phyloP scores from a whole-genome alignment of 2,888 invertebrate species.

The Cryptocephalus primarius region DNA sequence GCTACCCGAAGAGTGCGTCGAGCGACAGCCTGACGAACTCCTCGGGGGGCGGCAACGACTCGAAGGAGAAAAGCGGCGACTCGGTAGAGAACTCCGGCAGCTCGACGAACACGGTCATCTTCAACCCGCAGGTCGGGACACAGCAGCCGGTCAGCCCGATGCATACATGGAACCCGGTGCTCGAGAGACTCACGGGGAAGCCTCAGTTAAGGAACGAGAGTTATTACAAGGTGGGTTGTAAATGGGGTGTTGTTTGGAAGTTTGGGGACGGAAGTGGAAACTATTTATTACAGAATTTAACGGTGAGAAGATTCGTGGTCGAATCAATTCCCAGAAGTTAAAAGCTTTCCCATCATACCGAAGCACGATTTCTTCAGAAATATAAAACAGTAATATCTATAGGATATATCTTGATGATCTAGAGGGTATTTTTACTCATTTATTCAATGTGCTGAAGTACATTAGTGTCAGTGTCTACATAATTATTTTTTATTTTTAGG shows the following conservation, averaged over 20 bases:
- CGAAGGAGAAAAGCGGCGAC: slow-evolving; percentile 12
- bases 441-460: too few species aligned
- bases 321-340: too few species aligned
- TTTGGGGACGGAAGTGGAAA: background rate
- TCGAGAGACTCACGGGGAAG: slow-evolving; percentile 69
- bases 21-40: slow-evolving; percentile 30
- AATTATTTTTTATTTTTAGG: slow-evolving; percentile 25
- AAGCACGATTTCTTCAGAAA: too few species aligned
- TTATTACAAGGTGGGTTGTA: slow-evolving; percentile 67
- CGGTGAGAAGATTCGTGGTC: too few species aligned
- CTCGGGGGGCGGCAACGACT: slow-evolving; percentile 5
- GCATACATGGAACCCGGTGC: slow-evolving; percentile 76
- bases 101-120: slow-evolving; percentile 43
- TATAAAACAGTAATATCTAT: too few species aligned
- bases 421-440: too few species aligned
- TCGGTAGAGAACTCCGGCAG: slow-evolving; percentile 38
- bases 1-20: slow-evolving; percentile 16
- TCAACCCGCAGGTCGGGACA: slow-evolving; percentile 32
- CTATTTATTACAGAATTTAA: background rate
- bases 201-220: slow-evolving; percentile 72
- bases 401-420: too few species aligned
- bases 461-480: too few species aligned
- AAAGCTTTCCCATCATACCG: too few species aligned
- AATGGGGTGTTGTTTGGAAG: background rate
- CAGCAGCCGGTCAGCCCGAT: slow-evolving; percentile 38